Evolutionary conservation across 2,113 vertebrate genomes (phyloP), one percentile per base, ranked within the genome.

Genomic region (Dipodomys spectabilis): DNA sequence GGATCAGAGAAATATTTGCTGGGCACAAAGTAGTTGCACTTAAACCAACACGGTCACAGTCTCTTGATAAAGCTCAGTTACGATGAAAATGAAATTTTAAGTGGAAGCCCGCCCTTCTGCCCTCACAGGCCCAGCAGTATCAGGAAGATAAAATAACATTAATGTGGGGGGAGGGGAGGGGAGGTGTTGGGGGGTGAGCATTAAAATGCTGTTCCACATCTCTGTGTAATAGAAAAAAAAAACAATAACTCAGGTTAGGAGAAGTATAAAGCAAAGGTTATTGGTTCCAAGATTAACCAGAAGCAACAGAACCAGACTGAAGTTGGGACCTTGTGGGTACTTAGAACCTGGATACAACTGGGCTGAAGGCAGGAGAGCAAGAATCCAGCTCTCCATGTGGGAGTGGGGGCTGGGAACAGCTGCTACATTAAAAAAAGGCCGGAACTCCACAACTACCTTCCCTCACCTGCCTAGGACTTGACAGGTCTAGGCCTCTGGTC

Each of bases 1-100:
- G n/a, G 45, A 89, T 68, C 81, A 90, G 91, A 95, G 78, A 57
- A 62, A 81, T 49, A 32, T 45, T 49, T 90, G 45, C 25, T 75
- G 28, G 90, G 74, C 90, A 92, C 39, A 85, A 77, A 84, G n/a
- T 35, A 53, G 45, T 7, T 57, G 9, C 8, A 25, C 35, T 39
- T 85, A 4, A 3, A 67, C 72, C 53, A 94, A 60, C 77, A 87
- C 22, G 60, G 53, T 73, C 57, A 91, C 7, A n/a, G 6, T n/a
- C 57, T 28, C 19, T 62, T 27, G 74, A 72, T 60, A 39, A 82
- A 94, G 57, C 12, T 45, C 72, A 53, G 28, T 35, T 12, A 80
- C 77, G 45, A 68, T 10, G 22, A n/a, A 80, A 86, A 86, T 68
- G 81, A 79, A 82, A 91, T 39, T 84, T 64, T 67, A 83, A 65